Evolutionary conservation across 1,140 invertebrate genomes (phyloP).

Genomic region (Drosophila repletoides): DNA sequence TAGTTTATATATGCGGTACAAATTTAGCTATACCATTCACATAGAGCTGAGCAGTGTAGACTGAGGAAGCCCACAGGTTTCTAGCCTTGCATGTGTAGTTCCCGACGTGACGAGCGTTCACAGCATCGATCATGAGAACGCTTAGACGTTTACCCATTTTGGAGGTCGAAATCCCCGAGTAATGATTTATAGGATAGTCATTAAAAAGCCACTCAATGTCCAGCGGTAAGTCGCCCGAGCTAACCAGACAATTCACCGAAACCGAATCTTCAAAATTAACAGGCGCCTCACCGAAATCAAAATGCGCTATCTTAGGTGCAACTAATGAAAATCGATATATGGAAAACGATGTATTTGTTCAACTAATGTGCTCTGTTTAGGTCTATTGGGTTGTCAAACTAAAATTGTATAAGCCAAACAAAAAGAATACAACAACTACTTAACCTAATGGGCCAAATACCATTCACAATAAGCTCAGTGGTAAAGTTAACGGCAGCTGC

Average conservation of each 20-base stretch:
- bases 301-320: slow-evolving; percentile 86
- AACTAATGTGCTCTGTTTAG: background rate
- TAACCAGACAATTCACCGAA: slow-evolving; percentile 85
- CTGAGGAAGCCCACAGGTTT: slow-evolving; percentile 86
- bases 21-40: slow-evolving; percentile 66
- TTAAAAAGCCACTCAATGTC: slow-evolving; percentile 86
- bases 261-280: slow-evolving; percentile 86
- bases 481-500: slow-evolving; percentile 89
- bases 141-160: slow-evolving; percentile 85
- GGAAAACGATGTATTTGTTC: background rate
- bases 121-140: slow-evolving; percentile 83
- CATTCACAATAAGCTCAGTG: slow-evolving; percentile 88
- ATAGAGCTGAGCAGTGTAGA: slow-evolving; percentile 71
- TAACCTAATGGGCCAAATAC: slow-evolving; percentile 81
- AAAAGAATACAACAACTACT: slow-evolving; percentile 36
- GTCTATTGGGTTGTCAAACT: slow-evolving; percentile 11
- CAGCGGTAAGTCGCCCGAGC: slow-evolving; percentile 86
- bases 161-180: slow-evolving; percentile 82
- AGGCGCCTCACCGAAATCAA: slow-evolving; percentile 85
- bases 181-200: slow-evolving; percentile 83
- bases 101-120: slow-evolving; percentile 84
- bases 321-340: slow-evolving; percentile 82
- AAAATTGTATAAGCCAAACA: slow-evolving; percentile 42
- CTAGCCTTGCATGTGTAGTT: slow-evolving; percentile 87
- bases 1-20: slow-evolving; percentile 54